Conservation (phyloP, 2,888 invertebrate genomes). For the Acleris literana region DNA sequence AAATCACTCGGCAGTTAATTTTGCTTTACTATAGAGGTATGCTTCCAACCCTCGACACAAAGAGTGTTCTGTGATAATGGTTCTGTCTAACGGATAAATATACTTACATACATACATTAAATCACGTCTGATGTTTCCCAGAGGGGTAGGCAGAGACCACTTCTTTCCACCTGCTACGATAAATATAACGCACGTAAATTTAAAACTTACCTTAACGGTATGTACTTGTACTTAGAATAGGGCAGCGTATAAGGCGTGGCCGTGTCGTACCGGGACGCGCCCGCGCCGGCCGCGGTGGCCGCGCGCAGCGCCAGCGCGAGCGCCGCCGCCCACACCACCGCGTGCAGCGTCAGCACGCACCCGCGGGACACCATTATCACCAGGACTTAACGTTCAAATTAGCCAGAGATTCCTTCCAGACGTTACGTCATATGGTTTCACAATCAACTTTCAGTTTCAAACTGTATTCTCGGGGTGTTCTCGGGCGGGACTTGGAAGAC, state of each 20-base stretch:
- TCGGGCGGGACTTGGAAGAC: conserved; percentile 53
- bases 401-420: too few relatives aligned
- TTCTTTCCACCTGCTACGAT: too few relatives aligned
- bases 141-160: too few relatives aligned
- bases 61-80: too few relatives aligned
- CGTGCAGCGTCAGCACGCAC: conserved; percentile 62
- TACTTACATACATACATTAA: too few relatives aligned
- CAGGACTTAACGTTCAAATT: not conserved
- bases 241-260: conserved; percentile 73
- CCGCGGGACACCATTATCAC: conserved; percentile 57
- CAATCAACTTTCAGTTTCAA: conserved; percentile 33
- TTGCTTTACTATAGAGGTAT: too few relatives aligned
- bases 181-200: too few relatives aligned
- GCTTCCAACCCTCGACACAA: too few relatives aligned
- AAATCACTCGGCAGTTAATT: too few relatives aligned
- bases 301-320: conserved; percentile 69
- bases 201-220: conserved; percentile 65
- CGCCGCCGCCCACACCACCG: conserved; percentile 60
- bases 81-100: too few relatives aligned
- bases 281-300: conserved; percentile 61
- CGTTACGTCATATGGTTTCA: conserved; percentile 35
- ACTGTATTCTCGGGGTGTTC: conserved; percentile 44
- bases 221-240: conserved; percentile 66
- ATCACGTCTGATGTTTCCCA: too few relatives aligned
- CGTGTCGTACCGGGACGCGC: conserved; percentile 66